Percentiles rank a stretch among this genome's conserved stretches.
phyloP scores from a whole-genome alignment of 2,888 invertebrate species.

The Melanchra persicariae region DNA sequence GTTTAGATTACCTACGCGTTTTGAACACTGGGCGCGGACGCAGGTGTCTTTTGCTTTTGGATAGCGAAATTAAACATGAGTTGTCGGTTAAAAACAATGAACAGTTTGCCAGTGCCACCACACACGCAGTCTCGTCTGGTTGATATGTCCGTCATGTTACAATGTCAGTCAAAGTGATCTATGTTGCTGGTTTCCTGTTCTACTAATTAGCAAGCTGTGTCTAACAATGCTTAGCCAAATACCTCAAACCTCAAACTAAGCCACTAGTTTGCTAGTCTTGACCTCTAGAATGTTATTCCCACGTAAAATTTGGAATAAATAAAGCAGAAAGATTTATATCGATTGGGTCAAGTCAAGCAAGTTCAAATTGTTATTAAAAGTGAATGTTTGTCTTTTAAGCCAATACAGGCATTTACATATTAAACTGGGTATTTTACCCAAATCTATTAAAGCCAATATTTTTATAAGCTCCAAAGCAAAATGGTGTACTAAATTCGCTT shows the following conservation, averaged over 20 bases:
- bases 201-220: slow-evolving; percentile 16
- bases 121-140: slow-evolving; percentile 13
- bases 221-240: background rate
- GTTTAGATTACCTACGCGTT: slow-evolving; percentile 78
- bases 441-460: slow-evolving; percentile 38
- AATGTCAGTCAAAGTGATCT: slow-evolving; percentile 19
- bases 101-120: slow-evolving; percentile 7
- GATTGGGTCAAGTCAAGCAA: slow-evolving; percentile 10
- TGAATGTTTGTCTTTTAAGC: slow-evolving; percentile 2
- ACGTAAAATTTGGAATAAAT: background rate
- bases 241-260: background rate
- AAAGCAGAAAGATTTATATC: background rate
- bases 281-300: background rate
- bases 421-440: slow-evolving; percentile 3
- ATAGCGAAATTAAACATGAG: slow-evolving; percentile 49
- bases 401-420: slow-evolving; percentile 24
- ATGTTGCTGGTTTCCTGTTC: slow-evolving; percentile 25
- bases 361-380: slow-evolving; percentile 1
- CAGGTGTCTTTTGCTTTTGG: slow-evolving; percentile 65
- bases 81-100: slow-evolving; percentile 10
- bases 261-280: background rate
- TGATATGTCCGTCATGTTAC: slow-evolving; percentile 23
- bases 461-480: slow-evolving; percentile 27
- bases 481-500: slow-evolving; percentile 50
- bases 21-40: slow-evolving; percentile 62